Evolutionary conservation across 2,797 vertebrate genomes (phyloP).

Genomic region (Anableps anableps): DNA sequence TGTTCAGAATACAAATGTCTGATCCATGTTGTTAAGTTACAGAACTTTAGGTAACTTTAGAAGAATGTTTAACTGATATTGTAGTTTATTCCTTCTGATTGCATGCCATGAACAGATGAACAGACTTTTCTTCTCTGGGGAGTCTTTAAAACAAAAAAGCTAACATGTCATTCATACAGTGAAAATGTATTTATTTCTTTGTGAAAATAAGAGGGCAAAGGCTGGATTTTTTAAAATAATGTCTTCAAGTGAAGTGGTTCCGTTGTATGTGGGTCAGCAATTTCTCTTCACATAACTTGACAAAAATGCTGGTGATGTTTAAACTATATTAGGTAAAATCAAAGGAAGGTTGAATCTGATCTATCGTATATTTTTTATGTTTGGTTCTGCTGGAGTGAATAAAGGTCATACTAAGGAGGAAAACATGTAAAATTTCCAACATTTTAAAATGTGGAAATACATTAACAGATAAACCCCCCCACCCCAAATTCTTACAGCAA

Average conservation of each 20-base stretch:
- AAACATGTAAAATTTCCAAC: neutral
- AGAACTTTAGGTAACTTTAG: neutral
- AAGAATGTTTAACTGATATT: neutral
- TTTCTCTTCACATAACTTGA: slow-evolving; percentile 41
- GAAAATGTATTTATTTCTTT: neutral
- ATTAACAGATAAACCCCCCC: too few relatives aligned
- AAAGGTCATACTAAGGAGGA: slow-evolving; percentile 34
- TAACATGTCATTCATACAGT: slow-evolving; percentile 9
- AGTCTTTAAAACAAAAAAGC: slow-evolving; percentile 11
- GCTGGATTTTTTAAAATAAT: neutral
- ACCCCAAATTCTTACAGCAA: slow-evolving; percentile 27
- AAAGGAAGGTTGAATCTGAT: slow-evolving; percentile 30
- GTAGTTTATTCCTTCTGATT: slow-evolving; percentile 16
- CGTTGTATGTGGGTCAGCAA: too few relatives aligned
- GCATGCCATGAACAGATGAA: neutral
- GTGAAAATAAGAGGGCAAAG: neutral
- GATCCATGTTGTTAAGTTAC: slow-evolving; percentile 15
- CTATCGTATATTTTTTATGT: neutral
- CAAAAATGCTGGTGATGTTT: slow-evolving; percentile 32
- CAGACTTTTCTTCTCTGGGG: neutral
- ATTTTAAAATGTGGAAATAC: neutral
- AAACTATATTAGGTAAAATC: slow-evolving; percentile 19
- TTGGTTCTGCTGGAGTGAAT: slow-evolving; percentile 8
- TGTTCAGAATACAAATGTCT: slow-evolving; percentile 25
- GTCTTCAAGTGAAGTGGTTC: too few relatives aligned